Evolutionary conservation across 2,797 vertebrate species (phyloP).

Genomic region (Karalla daura): DNA sequence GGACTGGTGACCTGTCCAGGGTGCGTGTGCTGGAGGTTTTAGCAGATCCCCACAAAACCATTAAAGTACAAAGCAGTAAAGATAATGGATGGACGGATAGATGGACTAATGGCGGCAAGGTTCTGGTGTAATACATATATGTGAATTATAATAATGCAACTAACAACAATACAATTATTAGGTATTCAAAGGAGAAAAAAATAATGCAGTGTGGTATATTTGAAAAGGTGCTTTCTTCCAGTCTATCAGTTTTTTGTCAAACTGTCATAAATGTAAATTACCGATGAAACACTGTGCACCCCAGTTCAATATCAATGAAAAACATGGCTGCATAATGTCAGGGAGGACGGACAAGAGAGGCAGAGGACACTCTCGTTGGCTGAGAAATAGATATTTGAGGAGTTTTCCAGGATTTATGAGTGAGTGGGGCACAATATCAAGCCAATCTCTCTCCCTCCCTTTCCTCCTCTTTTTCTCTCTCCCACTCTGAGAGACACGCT

Average conservation of each 20-base stretch:
- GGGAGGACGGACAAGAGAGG: background rate
- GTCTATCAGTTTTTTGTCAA: background rate
- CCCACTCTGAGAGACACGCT: conserved; percentile 52
- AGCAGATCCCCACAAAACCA: too few species aligned
- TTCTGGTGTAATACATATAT: too few species aligned
- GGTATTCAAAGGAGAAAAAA: too few species aligned
- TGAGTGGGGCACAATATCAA: conserved; percentile 62
- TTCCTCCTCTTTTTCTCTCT: conserved; percentile 28
- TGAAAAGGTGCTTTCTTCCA: background rate
- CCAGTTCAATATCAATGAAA: conserved; percentile 2
- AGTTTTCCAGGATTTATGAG: conserved; percentile 65
- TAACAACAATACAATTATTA: too few species aligned
- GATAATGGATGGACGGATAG: too few species aligned
- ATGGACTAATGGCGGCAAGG: too few species aligned
- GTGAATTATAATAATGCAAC: too few species aligned
- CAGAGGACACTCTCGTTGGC: conserved; percentile 21
- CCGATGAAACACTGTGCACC: background rate
- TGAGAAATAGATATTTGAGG: conserved; percentile 40
- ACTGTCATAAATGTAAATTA: background rate
- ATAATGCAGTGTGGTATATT: too few species aligned
- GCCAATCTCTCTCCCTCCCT: conserved; percentile 39
- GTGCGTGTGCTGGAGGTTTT: too few species aligned
- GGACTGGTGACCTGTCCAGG: too few species aligned
- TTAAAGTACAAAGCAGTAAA: too few species aligned
- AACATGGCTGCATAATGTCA: background rate